Percentiles rank a stretch among this genome's conserved stretches.
phyloP scores from a whole-genome alignment of 2,113 vertebrate species.

The Pachycephala philippinensis region DNA sequence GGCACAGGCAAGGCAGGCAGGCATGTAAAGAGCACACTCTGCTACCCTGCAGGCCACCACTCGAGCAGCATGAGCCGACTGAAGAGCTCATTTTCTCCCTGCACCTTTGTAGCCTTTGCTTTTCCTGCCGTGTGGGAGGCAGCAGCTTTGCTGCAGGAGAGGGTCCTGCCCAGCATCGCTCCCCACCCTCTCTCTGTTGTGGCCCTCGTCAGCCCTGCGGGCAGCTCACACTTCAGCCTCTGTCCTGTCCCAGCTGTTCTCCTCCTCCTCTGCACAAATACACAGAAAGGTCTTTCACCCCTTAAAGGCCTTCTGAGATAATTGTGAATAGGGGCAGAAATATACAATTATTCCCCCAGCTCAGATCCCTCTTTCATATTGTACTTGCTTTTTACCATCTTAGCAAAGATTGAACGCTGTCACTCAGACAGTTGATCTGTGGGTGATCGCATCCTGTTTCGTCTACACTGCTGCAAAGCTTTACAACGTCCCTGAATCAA shows the following conservation, averaged over 20 bases:
- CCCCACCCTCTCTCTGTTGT: fast-evolving
- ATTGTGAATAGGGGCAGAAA: not conserved
- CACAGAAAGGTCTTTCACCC: not conserved
- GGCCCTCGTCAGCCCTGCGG: not conserved
- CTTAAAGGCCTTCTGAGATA: not conserved
- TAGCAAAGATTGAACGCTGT: not conserved
- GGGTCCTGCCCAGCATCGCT: not conserved
- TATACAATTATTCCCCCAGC: not conserved
- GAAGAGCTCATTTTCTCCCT: not conserved
- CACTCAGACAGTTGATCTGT: not conserved
- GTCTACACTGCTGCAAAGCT: not conserved
- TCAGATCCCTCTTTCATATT: not conserved
- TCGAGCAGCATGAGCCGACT: not conserved
- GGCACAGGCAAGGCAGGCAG: not conserved
- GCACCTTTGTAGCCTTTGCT: not conserved
- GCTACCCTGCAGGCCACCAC: not conserved
- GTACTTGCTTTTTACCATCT: not conserved
- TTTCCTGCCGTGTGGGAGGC: not conserved
- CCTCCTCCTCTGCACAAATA: not conserved
- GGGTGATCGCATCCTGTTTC: not conserved
- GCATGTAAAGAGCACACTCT: not conserved
- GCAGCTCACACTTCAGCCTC: not conserved
- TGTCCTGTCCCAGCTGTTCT: not conserved
- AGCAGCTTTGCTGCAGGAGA: not conserved
- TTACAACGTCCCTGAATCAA: not conserved